Conservation (phyloP, 2,888 invertebrate genomes). For the Thereva unica region DNA sequence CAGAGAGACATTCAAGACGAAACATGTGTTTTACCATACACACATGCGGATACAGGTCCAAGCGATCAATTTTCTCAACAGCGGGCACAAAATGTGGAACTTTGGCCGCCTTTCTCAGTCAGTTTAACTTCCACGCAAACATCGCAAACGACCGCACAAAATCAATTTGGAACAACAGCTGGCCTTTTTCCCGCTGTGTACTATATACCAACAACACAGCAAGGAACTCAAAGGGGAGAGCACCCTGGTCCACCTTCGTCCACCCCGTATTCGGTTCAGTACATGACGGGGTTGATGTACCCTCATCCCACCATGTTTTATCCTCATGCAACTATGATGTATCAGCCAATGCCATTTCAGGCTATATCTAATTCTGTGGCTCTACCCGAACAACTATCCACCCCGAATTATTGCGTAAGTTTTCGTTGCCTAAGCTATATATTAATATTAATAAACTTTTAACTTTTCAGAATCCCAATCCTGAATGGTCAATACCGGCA, state of each 20-base stretch:
- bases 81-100: constrained; percentile 56
- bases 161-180: constrained; percentile 52
- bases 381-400: constrained; percentile 7
- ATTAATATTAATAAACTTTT: not conserved
- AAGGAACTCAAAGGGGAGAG: constrained; percentile 49
- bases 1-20: constrained; percentile 42
- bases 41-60: constrained; percentile 1
- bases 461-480: constrained; percentile 5
- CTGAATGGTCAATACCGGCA: constrained; percentile 22
- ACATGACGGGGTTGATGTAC: constrained; percentile 66
- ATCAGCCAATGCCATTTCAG: constrained; percentile 62
- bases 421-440: not conserved
- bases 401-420: constrained; percentile 6
- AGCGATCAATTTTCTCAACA: constrained; percentile 16
- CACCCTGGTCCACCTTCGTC: constrained; percentile 46
- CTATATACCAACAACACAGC: constrained; percentile 61
- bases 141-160: constrained; percentile 48
- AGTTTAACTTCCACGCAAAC: constrained; percentile 55
- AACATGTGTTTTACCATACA: constrained; percentile 39
- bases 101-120: constrained; percentile 67
- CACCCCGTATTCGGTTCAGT: constrained; percentile 62
- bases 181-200: constrained; percentile 62
- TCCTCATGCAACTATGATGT: constrained; percentile 65
- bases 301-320: constrained; percentile 63
- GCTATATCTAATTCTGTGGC: constrained; percentile 49